A percentile compares a stretch with the other conserved stretches of the same genome.
These are phyloP conservation scores for Leptopilina drosophilae DNA, from an alignment of 2,888 invertebrate species.

Conservation along the genomic window DNA sequence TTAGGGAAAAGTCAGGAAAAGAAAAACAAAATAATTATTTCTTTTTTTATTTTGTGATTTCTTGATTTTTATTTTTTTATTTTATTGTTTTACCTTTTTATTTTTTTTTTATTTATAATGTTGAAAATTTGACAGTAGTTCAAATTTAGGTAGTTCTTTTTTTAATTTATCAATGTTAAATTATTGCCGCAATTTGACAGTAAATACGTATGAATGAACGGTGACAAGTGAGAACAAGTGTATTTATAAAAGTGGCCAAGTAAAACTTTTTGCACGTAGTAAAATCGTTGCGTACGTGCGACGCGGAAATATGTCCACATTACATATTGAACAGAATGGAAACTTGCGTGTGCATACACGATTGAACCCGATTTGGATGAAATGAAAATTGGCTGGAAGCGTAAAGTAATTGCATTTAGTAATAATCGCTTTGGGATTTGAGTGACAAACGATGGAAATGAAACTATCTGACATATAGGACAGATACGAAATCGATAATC, in stretches of 20 bases:
- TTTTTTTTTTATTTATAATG: too few relatives aligned
- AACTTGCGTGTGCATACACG: neutral
- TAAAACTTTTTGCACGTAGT: conserved; percentile 34
- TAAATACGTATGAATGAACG: conserved; percentile 14
- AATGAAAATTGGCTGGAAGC: conserved; percentile 35
- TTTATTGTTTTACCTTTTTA: too few relatives aligned
- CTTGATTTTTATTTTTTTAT: too few relatives aligned
- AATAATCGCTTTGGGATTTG: conserved; percentile 42
- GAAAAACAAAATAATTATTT: neutral
- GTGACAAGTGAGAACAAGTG: conserved; percentile 46
- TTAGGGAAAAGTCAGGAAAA: too few relatives aligned
- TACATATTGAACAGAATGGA: conserved; percentile 5
- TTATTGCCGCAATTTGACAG: neutral
- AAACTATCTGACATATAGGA: conserved; percentile 29
- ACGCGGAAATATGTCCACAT: conserved; percentile 13
- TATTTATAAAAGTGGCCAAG: conserved; percentile 48
- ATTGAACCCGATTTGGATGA: conserved; percentile 20
- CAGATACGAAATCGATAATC: conserved; percentile 39
- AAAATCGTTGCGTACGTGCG: conserved; percentile 15
- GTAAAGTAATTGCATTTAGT: conserved; percentile 41
- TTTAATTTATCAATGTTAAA: neutral
- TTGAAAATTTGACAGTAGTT: too few relatives aligned
- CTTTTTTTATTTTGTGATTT: too few relatives aligned
- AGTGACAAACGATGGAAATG: conserved; percentile 37
- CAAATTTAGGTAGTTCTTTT: neutral